Percentiles rank a stretch among this genome's conserved stretches.
Conservation (phyloP, 2,888 invertebrate species). For the Sisyra nigra region DNA sequence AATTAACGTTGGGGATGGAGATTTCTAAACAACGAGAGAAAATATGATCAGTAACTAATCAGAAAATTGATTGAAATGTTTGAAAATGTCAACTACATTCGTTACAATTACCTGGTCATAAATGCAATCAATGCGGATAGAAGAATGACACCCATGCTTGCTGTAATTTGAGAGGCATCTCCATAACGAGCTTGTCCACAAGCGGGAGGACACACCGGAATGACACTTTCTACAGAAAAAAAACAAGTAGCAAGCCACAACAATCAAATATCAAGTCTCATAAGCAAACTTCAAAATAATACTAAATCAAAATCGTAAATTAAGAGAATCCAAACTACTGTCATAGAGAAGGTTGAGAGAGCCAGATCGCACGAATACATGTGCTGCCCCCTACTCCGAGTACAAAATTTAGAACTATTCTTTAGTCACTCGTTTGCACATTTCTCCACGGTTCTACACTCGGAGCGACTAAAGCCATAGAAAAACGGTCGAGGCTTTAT, state of each 20-base stretch:
- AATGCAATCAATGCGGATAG: slow-evolving; percentile 30
- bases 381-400: too few relatives aligned
- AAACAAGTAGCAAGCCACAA: slow-evolving; percentile 13
- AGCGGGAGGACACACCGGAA: slow-evolving; percentile 86
- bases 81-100: slow-evolving; percentile 4
- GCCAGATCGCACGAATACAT: too few relatives aligned
- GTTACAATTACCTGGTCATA: slow-evolving; percentile 25
- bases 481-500: too few relatives aligned
- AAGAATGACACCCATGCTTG: slow-evolving; percentile 33
- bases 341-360: too few relatives aligned
- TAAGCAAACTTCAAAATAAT: not conserved
- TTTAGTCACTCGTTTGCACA: too few relatives aligned
- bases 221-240: slow-evolving; percentile 60
- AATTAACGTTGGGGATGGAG: slow-evolving; percentile 56
- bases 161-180: slow-evolving; percentile 34
- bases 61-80: slow-evolving; percentile 6
- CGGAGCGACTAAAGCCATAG: too few relatives aligned
- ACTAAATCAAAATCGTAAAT: not conserved
- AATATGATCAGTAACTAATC: slow-evolving; percentile 12
- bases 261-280: not conserved
- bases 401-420: too few relatives aligned
- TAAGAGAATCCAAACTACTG: not conserved
- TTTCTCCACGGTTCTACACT: too few relatives aligned
- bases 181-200: slow-evolving; percentile 56
- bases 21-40: slow-evolving; percentile 37